These are phyloP conservation scores for Drosophila nannoptera DNA, from an alignment of 1,140 invertebrate genomes.

Conservation along the genomic window DNA sequence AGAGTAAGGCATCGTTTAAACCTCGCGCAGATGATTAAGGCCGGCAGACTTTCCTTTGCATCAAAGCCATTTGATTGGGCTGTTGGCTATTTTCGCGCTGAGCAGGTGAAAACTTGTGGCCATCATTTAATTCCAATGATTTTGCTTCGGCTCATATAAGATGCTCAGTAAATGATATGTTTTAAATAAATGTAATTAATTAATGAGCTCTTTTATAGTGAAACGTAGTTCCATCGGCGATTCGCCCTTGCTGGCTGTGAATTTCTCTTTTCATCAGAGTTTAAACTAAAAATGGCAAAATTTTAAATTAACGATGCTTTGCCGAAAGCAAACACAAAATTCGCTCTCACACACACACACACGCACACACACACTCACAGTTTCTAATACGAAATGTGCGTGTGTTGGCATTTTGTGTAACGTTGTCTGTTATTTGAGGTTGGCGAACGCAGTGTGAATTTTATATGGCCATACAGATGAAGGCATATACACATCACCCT, in stretches of 20 bases:
- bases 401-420: slow-evolving; percentile 64
- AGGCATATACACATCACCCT: too few species aligned
- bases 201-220: not conserved
- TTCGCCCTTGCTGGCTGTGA: slow-evolving; percentile 34
- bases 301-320: slow-evolving; percentile 63
- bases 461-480: slow-evolving; percentile 57
- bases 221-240: slow-evolving; percentile 16
- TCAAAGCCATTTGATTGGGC: too few species aligned
- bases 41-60: too few species aligned
- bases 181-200: too few species aligned
- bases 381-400: slow-evolving; percentile 10
- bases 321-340: slow-evolving; percentile 9
- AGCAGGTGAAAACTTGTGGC: too few species aligned
- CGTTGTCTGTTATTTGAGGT: slow-evolving; percentile 69
- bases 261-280: slow-evolving; percentile 31
- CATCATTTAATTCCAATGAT: too few species aligned
- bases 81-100: too few species aligned
- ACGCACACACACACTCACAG: slow-evolving; percentile 31
- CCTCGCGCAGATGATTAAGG: too few species aligned
- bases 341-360: not conserved
- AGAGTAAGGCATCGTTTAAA: too few species aligned
- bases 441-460: slow-evolving; percentile 61
- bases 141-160: too few species aligned
- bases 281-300: slow-evolving; percentile 67
- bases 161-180: too few species aligned